Evolutionary conservation across 2,888 invertebrate genomes (phyloP).

Genomic region (Xestia c-nigrum): DNA sequence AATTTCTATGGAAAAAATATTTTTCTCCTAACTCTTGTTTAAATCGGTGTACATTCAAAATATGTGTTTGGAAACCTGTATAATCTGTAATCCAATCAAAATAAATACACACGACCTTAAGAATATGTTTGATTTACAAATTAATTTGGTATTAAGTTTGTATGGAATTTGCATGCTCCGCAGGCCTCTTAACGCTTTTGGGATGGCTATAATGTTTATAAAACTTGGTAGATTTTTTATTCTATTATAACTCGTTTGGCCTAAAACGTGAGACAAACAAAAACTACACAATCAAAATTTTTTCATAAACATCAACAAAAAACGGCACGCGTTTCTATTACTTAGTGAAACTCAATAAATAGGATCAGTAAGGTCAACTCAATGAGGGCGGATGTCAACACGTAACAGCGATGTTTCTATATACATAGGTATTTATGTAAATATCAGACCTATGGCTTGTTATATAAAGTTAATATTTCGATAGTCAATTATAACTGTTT

Average conservation of each 20-base stretch:
- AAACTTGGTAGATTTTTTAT: not conserved
- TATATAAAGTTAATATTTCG: slow-evolving; percentile 18
- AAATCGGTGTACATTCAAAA: too few relatives aligned
- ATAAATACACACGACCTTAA: too few relatives aligned
- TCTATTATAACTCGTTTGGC: not conserved
- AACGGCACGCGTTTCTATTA: slow-evolving; percentile 22
- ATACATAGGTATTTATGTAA: slow-evolving; percentile 8
- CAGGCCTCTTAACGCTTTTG: not conserved
- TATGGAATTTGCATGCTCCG: too few relatives aligned
- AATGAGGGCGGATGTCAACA: slow-evolving; percentile 20
- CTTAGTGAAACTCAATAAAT: slow-evolving; percentile 38
- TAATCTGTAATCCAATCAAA: too few relatives aligned
- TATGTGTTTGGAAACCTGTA: too few relatives aligned
- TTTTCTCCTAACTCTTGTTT: too few relatives aligned
- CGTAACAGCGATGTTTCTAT: slow-evolving; percentile 1
- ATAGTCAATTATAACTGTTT: not conserved
- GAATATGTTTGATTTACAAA: too few relatives aligned
- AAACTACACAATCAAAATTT: slow-evolving; percentile 30
- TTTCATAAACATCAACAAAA: slow-evolving; percentile 16
- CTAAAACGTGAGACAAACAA: slow-evolving; percentile 9
- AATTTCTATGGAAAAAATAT: too few relatives aligned
- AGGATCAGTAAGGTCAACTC: slow-evolving; percentile 31
- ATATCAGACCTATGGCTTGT: slow-evolving; percentile 8
- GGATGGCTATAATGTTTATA: not conserved
- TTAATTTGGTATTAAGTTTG: too few relatives aligned